Evolutionary conservation across 2,797 vertebrate genomes (phyloP).

Genomic region (Heliangelus exortis): DNA sequence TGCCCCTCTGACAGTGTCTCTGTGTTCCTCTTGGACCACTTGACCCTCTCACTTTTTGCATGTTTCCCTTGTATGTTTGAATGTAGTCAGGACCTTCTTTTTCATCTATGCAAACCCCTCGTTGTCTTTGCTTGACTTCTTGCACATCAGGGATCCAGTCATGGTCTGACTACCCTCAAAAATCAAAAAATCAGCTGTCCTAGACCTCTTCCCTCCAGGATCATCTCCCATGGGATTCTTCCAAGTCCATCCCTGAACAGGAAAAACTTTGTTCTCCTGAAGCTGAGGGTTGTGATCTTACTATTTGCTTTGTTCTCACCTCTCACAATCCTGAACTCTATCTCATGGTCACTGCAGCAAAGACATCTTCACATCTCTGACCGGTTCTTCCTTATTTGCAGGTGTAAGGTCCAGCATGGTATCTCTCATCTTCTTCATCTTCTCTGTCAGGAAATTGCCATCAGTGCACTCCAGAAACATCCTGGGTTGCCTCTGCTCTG

Average conservation of each 20-base stretch:
- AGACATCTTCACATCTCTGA: not conserved
- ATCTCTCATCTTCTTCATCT: not conserved
- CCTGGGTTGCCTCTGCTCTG: not conserved
- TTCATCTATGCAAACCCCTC: not conserved
- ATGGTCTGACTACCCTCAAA: not conserved
- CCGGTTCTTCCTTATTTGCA: not conserved
- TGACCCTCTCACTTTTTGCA: not conserved
- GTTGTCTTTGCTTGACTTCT: not conserved
- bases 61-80: not conserved
- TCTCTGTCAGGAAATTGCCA: not conserved
- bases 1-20: not conserved
- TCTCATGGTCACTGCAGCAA: not conserved
- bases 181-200: not conserved
- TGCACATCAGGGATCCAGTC: not conserved
- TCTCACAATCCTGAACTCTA: not conserved
- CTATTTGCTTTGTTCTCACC: not conserved
- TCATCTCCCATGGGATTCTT: not conserved
- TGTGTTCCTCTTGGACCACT: not conserved
- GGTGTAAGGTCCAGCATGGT: not conserved
- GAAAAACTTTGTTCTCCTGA: not conserved
- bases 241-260: not conserved
- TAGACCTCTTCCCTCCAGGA: not conserved
- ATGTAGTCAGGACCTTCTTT: not conserved
- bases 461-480: not conserved
- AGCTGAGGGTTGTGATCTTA: not conserved